Conservation (phyloP, 2,797 vertebrate species). For the Octomys mimax region DNA sequence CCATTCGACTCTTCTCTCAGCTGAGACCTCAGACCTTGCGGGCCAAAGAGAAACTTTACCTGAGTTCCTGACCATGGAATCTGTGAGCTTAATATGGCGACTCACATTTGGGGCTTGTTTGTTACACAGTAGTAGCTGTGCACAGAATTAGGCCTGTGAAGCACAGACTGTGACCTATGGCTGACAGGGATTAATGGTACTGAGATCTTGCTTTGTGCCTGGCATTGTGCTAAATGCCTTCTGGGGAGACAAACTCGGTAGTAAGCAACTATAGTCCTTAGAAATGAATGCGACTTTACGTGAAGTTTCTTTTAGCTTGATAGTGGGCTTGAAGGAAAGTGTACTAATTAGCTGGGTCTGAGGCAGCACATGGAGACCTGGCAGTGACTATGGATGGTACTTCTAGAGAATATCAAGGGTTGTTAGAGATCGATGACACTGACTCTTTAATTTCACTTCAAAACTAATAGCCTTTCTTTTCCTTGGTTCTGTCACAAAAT, state of each 20-base stretch:
- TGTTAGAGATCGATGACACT: slow-evolving; percentile 60
- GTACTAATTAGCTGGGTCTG: slow-evolving; percentile 38
- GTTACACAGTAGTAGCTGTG: slow-evolving; percentile 36
- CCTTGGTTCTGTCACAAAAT: slow-evolving; percentile 43
- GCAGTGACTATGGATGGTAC: slow-evolving; percentile 56
- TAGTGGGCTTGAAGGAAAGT: slow-evolving; percentile 48
- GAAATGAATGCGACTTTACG: slow-evolving; percentile 18
- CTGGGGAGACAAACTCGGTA: background rate
- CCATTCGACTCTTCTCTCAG: background rate
- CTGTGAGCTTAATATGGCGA: background rate
- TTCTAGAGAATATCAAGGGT: slow-evolving; percentile 69
- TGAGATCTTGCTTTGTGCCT: background rate
- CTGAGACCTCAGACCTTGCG: background rate
- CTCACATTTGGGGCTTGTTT: slow-evolving; percentile 27
- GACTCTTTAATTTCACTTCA: slow-evolving; percentile 72
- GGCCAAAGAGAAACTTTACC: background rate
- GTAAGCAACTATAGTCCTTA: background rate
- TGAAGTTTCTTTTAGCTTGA: slow-evolving; percentile 18
- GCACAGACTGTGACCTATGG: background rate
- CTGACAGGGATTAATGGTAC: background rate
- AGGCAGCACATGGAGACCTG: slow-evolving; percentile 50
- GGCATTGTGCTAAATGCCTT: background rate
- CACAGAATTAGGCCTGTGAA: background rate
- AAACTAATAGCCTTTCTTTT: slow-evolving; percentile 67
- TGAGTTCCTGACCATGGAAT: background rate